Evolutionary conservation across 2,797 vertebrate species (phyloP), one percentile per base, ranked within the genome.

Genomic region (Ptychobarbus kaznakovi): DNA sequence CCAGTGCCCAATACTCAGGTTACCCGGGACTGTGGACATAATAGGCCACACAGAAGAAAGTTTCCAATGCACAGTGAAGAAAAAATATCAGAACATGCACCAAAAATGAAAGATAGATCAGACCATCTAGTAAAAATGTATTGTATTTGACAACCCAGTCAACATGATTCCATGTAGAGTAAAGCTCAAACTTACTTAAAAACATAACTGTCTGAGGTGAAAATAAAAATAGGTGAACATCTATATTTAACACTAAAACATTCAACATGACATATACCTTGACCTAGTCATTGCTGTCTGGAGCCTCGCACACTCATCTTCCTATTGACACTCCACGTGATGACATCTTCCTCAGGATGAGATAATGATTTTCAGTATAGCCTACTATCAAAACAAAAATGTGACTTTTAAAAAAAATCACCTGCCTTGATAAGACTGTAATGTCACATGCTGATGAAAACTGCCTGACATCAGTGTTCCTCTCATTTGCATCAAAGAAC

Each of bases 181-280:
- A 51, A 51, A 51, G 49, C 16, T 51, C 49, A 49, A 16, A 49
- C 46, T 49, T 16, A 16, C 46, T 49, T 49, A 49, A 49, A 49
- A 49, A 49, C 46, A 51, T 51, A 51, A 51, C 49, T 51, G 49
- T 16, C 5, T 51, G 49, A 16, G 15, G 5, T 51, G 49, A 51
- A 16, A 51, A 51, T 20, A 40, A 53, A 84, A 58, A 44, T 53
- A 32, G n/a, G 11, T 22, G 9, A 28, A 22, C 2, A 6, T 38
- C 42, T 68, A 82, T 74, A 82, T 56, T 56, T 68, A 68, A 25
- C 46, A 58, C 13, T 12, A 25, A 56, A 22, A 32, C 16, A 25
- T n/a, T 61, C 10, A 56, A 63, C 32, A 25, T 28, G 18, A 61
- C 25, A 28, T 25, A 76, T 2, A 83, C 32, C 81, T 83, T 76